Base-by-base conservation (phyloP, 2,888 invertebrate species). In the Chrysolina americana region DNA sequence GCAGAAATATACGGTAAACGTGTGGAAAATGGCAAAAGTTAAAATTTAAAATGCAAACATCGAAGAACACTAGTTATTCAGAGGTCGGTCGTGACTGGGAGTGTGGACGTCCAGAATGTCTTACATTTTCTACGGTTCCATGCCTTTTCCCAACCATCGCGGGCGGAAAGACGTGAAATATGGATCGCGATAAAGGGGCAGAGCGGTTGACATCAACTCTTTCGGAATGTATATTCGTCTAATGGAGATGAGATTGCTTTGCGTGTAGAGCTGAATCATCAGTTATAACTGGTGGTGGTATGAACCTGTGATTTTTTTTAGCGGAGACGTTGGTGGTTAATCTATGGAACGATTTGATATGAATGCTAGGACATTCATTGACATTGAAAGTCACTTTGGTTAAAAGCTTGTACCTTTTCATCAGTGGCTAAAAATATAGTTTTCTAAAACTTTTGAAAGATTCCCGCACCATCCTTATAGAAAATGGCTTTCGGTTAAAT, bases 41-140 rank as follows among this genome's bases (percentile, higher is more conserved):
- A 68, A 74, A 79, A 80, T 80, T 79, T 79, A 79, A 80, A 80
- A 80, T 80, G 79, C 80, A 79, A 79, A 79, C 78, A 78, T 73
- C 76, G 78, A 74, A 72, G 78, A 76, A 77, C 78, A 79, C 76
- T 77, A 78, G 75, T 78, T 76, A 76, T 80, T 74, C 79, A 76
- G 76, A 76, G 78, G 73, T 78, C 78, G 80, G 78, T 76, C 78
- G 77, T 76, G 77, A 78, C 80, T 78, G 70, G 64, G 64, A 73
- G 77, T 71, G 71, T 65, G 71, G 72, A 75, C 69, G 75, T 73
- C 75, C 71, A 70, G 72, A 71, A 77, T 68, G 74, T 74, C 72
- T 72, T 72, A 71, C 62, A 68, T 69, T 75, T 47, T 70, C 76
- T 62, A 69, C 59, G 44, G 53, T 53, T 63, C 41, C 44, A 47